These are phyloP conservation scores for Urocynchramus pylzowi DNA, from an alignment of 2,113 vertebrate species.

Conservation along the genomic window DNA sequence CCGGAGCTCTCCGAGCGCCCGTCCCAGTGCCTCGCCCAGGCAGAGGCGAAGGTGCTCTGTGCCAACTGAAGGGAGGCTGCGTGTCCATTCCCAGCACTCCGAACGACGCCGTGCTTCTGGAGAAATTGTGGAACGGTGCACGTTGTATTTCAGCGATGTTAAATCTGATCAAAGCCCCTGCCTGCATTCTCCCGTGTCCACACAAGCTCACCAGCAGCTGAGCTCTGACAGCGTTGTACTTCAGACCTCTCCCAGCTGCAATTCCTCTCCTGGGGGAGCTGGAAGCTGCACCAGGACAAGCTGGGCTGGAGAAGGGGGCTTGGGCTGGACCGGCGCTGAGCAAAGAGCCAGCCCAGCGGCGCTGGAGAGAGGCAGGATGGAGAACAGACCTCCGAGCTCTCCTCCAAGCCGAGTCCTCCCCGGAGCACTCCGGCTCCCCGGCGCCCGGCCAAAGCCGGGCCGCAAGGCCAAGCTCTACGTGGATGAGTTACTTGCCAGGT, in stretches of 20 bases:
- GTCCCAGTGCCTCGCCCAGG: fast-evolving
- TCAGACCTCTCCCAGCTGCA: background rate
- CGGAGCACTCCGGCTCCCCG: background rate
- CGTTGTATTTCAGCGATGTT: background rate
- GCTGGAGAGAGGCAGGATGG: background rate
- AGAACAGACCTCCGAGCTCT: constrained; percentile 22
- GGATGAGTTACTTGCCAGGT: constrained; percentile 27
- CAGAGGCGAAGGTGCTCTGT: background rate
- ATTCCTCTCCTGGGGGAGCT: background rate
- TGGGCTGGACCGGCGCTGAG: background rate
- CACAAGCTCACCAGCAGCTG: background rate
- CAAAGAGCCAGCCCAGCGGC: background rate
- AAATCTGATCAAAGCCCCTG: background rate
- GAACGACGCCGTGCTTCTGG: fast-evolving
- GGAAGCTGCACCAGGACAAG: background rate
- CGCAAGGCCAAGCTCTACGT: background rate
- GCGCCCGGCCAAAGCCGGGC: background rate
- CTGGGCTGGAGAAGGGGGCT: background rate
- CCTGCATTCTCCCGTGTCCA: background rate
- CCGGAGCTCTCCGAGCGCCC: background rate
- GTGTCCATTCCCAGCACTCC: fast-evolving
- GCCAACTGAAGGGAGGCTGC: background rate
- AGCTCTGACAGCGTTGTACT: background rate
- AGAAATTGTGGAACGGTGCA: background rate
- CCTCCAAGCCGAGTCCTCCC: constrained; percentile 16